phyloP scores from a whole-genome alignment of 2,113 vertebrate species.

The Halcyon malimbica region DNA sequence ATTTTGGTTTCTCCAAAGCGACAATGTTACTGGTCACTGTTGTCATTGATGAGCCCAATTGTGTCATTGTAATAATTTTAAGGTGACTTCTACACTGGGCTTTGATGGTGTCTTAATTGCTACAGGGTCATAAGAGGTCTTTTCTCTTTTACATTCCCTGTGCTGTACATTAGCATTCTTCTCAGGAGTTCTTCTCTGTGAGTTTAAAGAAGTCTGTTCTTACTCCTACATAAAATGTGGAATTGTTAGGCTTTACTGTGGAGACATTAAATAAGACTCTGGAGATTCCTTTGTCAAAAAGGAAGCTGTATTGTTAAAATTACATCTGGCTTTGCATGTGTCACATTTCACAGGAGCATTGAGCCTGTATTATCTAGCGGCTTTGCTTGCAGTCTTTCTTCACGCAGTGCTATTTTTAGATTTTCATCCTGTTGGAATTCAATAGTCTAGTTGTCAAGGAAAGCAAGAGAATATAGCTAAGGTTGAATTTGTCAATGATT shows the following conservation, averaged over 20 bases:
- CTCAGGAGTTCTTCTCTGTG: background rate
- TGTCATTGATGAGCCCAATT: background rate
- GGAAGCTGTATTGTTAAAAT: conserved; percentile 64
- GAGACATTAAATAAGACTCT: conserved; percentile 62
- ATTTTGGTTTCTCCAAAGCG: background rate
- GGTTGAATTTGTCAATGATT: conserved; percentile 71
- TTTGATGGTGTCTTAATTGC: conserved; percentile 48
- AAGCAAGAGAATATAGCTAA: conserved; percentile 44
- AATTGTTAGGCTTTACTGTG: conserved; percentile 58
- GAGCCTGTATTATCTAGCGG: conserved; percentile 50
- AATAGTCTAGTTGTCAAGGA: conserved; percentile 68
- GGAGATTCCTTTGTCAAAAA: conserved; percentile 53
- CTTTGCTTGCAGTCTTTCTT: conserved; percentile 59
- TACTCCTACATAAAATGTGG: conserved; percentile 65
- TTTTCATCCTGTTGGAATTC: conserved; percentile 61
- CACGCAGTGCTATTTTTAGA: conserved; percentile 65
- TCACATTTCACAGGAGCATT: conserved; percentile 49
- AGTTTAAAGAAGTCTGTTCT: conserved; percentile 54
- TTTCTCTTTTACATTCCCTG: background rate
- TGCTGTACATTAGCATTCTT: conserved; percentile 48
- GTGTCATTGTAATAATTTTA: background rate
- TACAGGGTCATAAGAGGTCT: conserved; percentile 21
- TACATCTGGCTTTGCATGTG: conserved; percentile 58
- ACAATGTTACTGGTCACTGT: background rate
- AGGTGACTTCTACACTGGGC: background rate